Evolutionary conservation across 2,797 vertebrate species (phyloP).

Genomic region (Allobates femoralis): DNA sequence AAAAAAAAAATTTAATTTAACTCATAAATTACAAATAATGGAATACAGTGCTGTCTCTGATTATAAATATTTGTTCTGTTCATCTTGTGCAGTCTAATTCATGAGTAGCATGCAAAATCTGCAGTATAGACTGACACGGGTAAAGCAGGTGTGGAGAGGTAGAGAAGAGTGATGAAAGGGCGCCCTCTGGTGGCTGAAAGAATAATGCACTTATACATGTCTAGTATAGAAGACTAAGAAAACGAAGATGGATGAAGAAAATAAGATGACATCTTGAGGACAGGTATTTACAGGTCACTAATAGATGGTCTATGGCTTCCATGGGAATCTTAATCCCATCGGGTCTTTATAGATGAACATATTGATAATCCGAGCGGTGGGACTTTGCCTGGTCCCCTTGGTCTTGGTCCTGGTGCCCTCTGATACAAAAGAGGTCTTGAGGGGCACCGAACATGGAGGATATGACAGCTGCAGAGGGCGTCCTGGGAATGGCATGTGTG

Average conservation of each 20-base stretch:
- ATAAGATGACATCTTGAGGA: not conserved
- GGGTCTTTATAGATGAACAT: not conserved
- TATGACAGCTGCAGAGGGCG: constrained; percentile 16
- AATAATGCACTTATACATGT: not conserved
- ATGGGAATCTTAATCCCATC: not conserved
- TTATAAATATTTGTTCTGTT: not conserved
- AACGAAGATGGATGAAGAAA: not conserved
- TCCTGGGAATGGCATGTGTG: constrained; percentile 24
- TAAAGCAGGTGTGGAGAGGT: not conserved
- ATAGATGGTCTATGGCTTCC: not conserved
- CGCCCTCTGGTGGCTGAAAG: not conserved
- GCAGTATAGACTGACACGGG: constrained; percentile 5
- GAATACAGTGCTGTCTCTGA: not conserved
- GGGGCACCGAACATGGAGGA: not conserved
- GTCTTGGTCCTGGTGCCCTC: not conserved
- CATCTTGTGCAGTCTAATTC: not conserved
- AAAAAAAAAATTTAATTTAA: not conserved
- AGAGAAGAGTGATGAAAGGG: not conserved
- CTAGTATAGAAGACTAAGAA: not conserved
- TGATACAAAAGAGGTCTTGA: not conserved
- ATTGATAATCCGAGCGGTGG: not conserved
- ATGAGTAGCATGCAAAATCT: not conserved
- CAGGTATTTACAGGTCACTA: not conserved
- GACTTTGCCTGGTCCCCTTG: not conserved
- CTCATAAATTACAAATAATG: too few relatives aligned